Evolutionary conservation across 2,888 invertebrate genomes (phyloP).

Genomic region (Phortica okadai): DNA sequence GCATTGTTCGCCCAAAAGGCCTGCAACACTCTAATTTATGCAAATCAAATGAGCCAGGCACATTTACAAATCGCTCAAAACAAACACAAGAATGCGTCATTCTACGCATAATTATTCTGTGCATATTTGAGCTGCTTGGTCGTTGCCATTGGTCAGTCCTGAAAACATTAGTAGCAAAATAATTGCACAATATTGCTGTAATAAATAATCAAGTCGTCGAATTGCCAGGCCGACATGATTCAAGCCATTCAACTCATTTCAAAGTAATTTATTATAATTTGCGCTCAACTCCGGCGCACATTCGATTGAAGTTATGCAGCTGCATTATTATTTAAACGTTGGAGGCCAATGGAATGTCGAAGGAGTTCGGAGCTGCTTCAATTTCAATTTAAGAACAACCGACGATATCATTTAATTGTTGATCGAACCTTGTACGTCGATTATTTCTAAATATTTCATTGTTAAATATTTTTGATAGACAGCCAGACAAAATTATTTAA

Average conservation of each 20-base stretch:
- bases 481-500: too few species aligned
- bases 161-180: not conserved
- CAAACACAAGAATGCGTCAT: not conserved
- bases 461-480: too few species aligned
- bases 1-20: not conserved
- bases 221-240: not conserved
- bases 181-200: slow-evolving; percentile 25
- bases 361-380: not conserved
- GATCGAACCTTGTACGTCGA: too few species aligned
- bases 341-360: not conserved
- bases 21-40: slow-evolving; percentile 50
- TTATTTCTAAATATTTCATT: too few species aligned
- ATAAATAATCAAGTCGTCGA: slow-evolving; percentile 23
- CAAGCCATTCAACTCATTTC: not conserved
- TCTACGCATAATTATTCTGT: slow-evolving; percentile 17
- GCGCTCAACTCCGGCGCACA: not conserved
- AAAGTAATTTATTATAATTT: slow-evolving; percentile 28
- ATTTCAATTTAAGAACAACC: not conserved
- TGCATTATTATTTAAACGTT: slow-evolving; percentile 14
- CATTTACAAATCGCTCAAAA: not conserved
- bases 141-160: not conserved
- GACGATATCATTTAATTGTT: not conserved
- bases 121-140: not conserved
- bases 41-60: slow-evolving; percentile 67
- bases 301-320: not conserved